phyloP scores from a whole-genome alignment of 2,888 invertebrate genomes.

The Slavum lentiscoides region DNA sequence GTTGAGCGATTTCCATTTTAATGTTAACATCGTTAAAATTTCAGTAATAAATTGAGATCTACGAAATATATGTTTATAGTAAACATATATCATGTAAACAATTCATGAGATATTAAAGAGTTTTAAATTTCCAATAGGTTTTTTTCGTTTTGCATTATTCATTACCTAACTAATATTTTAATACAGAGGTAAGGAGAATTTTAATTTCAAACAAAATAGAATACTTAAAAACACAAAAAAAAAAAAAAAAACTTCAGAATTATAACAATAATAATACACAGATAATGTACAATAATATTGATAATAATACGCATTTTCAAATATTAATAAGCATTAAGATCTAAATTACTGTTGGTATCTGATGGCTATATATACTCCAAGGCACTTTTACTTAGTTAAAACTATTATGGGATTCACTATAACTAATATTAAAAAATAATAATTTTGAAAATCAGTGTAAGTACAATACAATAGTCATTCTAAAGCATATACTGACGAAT shows the following conservation, averaged over 20 bases:
- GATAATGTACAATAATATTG: slow-evolving; percentile 44
- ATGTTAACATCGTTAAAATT: slow-evolving; percentile 22
- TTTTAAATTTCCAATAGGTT: slow-evolving; percentile 18
- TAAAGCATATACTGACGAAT: slow-evolving; percentile 52
- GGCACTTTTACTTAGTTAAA: slow-evolving; percentile 49
- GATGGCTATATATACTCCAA: slow-evolving; percentile 49
- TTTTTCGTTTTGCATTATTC: neutral
- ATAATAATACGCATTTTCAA: slow-evolving; percentile 35
- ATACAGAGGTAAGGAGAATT: slow-evolving; percentile 19
- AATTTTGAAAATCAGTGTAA: slow-evolving; percentile 44
- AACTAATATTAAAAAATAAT: slow-evolving; percentile 48
- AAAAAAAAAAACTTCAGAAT: slow-evolving; percentile 32
- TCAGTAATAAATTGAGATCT: slow-evolving; percentile 38
- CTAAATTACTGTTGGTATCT: slow-evolving; percentile 49
- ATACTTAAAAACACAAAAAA: slow-evolving; percentile 10
- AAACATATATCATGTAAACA: slow-evolving; percentile 36
- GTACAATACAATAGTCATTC: slow-evolving; percentile 44
- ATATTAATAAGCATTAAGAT: slow-evolving; percentile 46
- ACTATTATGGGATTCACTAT: slow-evolving; percentile 49
- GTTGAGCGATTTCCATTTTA: slow-evolving; percentile 50
- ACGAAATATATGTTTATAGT: slow-evolving; percentile 23
- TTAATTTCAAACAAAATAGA: slow-evolving; percentile 3
- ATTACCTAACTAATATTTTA: neutral
- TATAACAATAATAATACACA: slow-evolving; percentile 44
- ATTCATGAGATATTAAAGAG: slow-evolving; percentile 19